Base-by-base conservation (phyloP, 1,140 invertebrate genomes). In the Dryas iulia region DNA sequence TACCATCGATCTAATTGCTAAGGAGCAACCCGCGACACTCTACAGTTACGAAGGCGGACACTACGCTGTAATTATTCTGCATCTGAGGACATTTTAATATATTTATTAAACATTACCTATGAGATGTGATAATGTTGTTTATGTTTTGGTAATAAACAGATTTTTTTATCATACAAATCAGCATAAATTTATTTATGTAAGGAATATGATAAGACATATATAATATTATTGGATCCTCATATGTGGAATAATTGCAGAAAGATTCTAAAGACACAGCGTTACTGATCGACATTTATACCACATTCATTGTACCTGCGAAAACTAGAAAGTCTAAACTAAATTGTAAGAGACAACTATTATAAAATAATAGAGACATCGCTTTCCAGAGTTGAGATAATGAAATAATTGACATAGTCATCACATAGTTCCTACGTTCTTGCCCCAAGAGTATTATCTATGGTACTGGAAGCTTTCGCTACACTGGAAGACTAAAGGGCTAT, bases 361-460 rank as follows among this genome's bases (percentile, higher is more conserved):
- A 52, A 79, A 74, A 81, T 72, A 72, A 71, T 74, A 63, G 78
- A 57, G 68, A 39, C 33, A 39, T 77, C 81, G 80, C 71, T 77
- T 79, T 81, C 74, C 76, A 75, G 79, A 78, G 71, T 78, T 79
- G 84, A 77, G 82, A 86, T 80, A 79, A 82, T 76, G 83, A 88
- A 86, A 87, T 91, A 91, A 91, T 91, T 91, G 89, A 91, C 89
- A 90, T 82, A 87, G 87, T 89, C 78, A 91, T 91, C 89, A 91
- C 89, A 91, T 88, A 91, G 85, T 86, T 87, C 74, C 81, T 89
- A 89, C 72, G 76, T 81, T 87, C 77, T 81, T 83, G 83, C 81
- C 76, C 78, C 78, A 79, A 87, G 71, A 83, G 74, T 86, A 74
- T 75, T 72, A 68, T 66, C 78, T 77, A 81, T 78, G 74, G 74